Percentiles rank a stretch among this genome's conserved stretches.
Conservation (phyloP, 2,888 invertebrate genomes). For the Cheilosia scutellata region DNA sequence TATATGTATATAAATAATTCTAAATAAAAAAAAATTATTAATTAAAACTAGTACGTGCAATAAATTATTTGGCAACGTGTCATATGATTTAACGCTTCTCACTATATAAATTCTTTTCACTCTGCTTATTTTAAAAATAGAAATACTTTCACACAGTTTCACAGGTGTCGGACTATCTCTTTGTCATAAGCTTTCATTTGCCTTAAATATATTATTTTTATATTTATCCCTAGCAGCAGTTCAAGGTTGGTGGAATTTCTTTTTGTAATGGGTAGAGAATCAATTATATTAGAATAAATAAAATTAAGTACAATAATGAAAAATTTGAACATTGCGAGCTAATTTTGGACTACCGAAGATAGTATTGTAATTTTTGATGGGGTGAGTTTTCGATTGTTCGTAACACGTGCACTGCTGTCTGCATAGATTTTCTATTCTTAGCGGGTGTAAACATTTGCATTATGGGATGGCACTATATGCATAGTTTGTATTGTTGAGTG, state of each 20-base stretch:
- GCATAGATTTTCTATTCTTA: not conserved
- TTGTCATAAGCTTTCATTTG: slow-evolving; percentile 51
- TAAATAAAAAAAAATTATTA: not conserved
- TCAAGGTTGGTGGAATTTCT: slow-evolving; percentile 54
- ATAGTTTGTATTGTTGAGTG: not conserved
- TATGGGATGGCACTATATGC: no score
- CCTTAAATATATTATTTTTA: slow-evolving; percentile 49
- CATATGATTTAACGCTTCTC: slow-evolving; percentile 25
- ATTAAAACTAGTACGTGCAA: slow-evolving; percentile 2
- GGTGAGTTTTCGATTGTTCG: not conserved
- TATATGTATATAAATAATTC: not conserved
- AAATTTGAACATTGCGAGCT: not conserved
- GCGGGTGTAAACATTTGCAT: not conserved
- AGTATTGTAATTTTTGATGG: not conserved
- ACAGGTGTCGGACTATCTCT: slow-evolving; percentile 65
- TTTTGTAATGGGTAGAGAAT: not conserved
- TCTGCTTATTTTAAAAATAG: slow-evolving; percentile 55
- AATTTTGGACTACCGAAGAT: not conserved
- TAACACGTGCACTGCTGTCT: not conserved
- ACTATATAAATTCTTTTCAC: slow-evolving; percentile 9
- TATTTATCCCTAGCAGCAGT: slow-evolving; percentile 40
- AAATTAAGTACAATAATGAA: not conserved
- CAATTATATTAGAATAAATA: not conserved
- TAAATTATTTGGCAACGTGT: slow-evolving; percentile 4
- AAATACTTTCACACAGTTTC: slow-evolving; percentile 50